A percentile compares a stretch with the other conserved stretches of the same genome.
Conservation (phyloP, 2,113 vertebrate species). For the Ursus arctos region DNA sequence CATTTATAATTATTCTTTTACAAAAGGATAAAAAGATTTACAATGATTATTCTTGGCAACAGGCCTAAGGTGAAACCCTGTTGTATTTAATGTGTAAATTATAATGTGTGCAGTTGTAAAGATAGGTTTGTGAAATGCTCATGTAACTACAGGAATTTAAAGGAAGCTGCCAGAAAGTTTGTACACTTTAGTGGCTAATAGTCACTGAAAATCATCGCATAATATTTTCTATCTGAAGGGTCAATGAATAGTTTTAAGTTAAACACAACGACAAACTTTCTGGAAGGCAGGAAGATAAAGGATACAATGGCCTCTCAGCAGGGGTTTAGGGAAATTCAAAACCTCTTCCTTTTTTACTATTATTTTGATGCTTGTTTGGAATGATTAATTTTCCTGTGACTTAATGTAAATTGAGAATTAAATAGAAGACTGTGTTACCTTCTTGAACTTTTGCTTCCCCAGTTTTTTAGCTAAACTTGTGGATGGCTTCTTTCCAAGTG, state of each 20-base stretch:
- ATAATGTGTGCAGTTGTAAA: constrained; percentile 84
- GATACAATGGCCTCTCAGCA: constrained; percentile 74
- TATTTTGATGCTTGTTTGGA: constrained; percentile 82
- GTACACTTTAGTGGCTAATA: constrained; percentile 67
- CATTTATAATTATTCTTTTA: constrained; percentile 86
- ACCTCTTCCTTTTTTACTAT: constrained; percentile 50
- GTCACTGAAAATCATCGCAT: constrained; percentile 80
- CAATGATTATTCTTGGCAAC: constrained; percentile 86
- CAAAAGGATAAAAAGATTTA: constrained; percentile 83
- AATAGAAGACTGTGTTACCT: constrained; percentile 83
- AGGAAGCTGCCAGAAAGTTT: constrained; percentile 85
- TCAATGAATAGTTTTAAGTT: constrained; percentile 77
- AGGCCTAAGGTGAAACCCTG: constrained; percentile 85
- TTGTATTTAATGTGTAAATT: constrained; percentile 88
- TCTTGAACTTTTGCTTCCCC: constrained; percentile 65
- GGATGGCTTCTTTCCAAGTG: constrained; percentile 70
- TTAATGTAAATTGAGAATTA: constrained; percentile 85
- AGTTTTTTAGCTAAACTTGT: constrained; percentile 81
- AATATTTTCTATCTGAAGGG: constrained; percentile 82
- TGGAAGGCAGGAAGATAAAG: constrained; percentile 81
- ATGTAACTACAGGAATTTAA: constrained; percentile 79
- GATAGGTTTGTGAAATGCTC: constrained; percentile 80
- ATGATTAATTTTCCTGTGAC: constrained; percentile 84
- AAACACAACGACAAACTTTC: constrained; percentile 77
- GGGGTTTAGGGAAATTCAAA: constrained; percentile 69